Percentiles rank a stretch among this genome's conserved stretches.
These are phyloP conservation scores for Peromyscus aztecus DNA, from an alignment of 2,797 vertebrate species.

Conservation along the genomic window DNA sequence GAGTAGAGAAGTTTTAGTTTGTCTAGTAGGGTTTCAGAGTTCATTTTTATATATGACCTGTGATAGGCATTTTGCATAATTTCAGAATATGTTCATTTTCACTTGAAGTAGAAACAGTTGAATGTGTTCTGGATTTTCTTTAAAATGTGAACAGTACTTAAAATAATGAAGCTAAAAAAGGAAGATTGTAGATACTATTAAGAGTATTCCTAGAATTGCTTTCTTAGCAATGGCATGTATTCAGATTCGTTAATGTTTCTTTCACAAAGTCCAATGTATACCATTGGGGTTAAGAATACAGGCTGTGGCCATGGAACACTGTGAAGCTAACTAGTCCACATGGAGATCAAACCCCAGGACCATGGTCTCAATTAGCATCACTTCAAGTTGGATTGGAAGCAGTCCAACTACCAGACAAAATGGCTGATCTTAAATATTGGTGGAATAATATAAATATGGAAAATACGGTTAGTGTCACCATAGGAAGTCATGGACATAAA, in stretches of 20 bases:
- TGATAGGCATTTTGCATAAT: conserved; percentile 51
- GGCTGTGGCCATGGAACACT: conserved; percentile 62
- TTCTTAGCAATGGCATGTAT: conserved; percentile 67
- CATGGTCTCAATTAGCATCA: conserved; percentile 70
- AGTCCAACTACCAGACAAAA: conserved; percentile 70
- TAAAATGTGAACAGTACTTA: conserved; percentile 5
- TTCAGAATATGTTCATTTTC: conserved; percentile 20
- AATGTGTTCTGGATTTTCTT: neutral
- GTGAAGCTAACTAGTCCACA: conserved; percentile 67
- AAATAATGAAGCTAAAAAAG: conserved; percentile 43
- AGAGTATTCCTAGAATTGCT: conserved; percentile 58
- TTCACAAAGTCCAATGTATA: conserved; percentile 57
- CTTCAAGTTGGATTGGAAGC: conserved; percentile 72
- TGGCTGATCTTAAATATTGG: conserved; percentile 69
- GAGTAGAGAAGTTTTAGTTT: conserved; percentile 54
- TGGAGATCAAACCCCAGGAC: conserved; percentile 70
- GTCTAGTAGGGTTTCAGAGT: neutral
- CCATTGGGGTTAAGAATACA: conserved; percentile 51
- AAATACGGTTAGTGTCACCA: conserved; percentile 71
- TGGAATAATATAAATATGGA: conserved; percentile 60
- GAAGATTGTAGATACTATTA: conserved; percentile 23
- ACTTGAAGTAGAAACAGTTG: conserved; percentile 38
- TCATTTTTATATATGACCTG: conserved; percentile 22
- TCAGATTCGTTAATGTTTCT: conserved; percentile 70
- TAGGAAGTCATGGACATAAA: conserved; percentile 67